Evolutionary conservation across 53 echinoderm and acorn worm species (phyloP).

Genomic region (Astropecten irregularis): DNA sequence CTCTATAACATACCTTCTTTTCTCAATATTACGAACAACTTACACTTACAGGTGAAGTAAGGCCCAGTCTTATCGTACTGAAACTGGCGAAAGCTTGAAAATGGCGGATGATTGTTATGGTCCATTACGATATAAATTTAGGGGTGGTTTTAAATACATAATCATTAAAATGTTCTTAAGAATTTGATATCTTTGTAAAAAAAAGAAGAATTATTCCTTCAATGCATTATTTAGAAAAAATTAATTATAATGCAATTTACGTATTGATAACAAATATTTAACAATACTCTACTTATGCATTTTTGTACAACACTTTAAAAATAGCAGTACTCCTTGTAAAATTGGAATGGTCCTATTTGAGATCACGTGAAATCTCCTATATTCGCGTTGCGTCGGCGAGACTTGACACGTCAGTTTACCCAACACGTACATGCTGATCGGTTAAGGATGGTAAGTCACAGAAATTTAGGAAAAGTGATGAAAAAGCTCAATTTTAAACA

Average conservation of each 20-base stretch:
- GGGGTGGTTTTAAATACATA: neutral
- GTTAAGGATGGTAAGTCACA: constrained; percentile 21
- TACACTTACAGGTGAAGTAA: too few relatives aligned
- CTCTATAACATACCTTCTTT: too few relatives aligned
- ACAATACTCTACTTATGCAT: neutral
- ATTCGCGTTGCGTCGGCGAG: constrained; percentile 1
- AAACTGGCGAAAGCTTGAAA: neutral
- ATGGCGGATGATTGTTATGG: constrained; percentile 46
- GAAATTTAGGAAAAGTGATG: neutral
- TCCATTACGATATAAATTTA: neutral
- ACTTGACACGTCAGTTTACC: constrained; percentile 59
- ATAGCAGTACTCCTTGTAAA: neutral
- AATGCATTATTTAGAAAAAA: neutral
- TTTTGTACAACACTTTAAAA: neutral
- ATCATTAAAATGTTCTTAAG: neutral
- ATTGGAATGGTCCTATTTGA: neutral
- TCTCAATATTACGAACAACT: too few relatives aligned
- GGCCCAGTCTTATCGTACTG: too few relatives aligned
- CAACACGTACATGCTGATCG: constrained; percentile 34
- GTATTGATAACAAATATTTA: neutral
- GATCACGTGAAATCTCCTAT: constrained; percentile 16
- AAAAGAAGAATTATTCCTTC: neutral
- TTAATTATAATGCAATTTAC: neutral
- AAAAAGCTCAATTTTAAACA: too few relatives aligned
- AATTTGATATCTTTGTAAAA: neutral